These are phyloP conservation scores for Lycocerus yunnanus DNA, from an alignment of 2,888 invertebrate genomes.

Conservation along the genomic window DNA sequence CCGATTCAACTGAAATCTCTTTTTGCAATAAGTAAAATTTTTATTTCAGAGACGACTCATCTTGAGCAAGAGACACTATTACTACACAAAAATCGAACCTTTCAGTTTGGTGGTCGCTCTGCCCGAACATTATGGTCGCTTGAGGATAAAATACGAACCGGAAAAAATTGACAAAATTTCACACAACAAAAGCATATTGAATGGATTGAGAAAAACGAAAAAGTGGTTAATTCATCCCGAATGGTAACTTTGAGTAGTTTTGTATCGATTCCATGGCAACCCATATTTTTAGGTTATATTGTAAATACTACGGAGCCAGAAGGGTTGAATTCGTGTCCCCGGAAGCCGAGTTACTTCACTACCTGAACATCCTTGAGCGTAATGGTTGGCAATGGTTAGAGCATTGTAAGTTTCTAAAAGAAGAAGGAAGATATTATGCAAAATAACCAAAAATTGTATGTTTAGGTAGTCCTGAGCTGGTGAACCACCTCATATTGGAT, in stretches of 20 bases:
- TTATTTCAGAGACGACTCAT: conserved; percentile 78
- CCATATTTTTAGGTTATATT: conserved; percentile 28
- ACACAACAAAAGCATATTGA: conserved; percentile 60
- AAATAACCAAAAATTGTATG: not conserved
- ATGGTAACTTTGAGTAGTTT: conserved; percentile 62
- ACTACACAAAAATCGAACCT: conserved; percentile 79
- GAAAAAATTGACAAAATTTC: conserved; percentile 52
- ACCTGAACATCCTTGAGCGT: conserved; percentile 71
- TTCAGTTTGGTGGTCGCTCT: conserved; percentile 87
- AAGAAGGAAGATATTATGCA: no score
- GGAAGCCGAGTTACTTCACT: conserved; percentile 74
- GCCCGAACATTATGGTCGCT: conserved; percentile 77
- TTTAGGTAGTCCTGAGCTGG: conserved; percentile 25
- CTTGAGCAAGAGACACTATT: conserved; percentile 77
- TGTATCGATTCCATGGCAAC: not conserved
- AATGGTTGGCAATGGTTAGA: conserved; percentile 11
- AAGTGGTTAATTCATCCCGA: conserved; percentile 87
- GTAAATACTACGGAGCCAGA: conserved; percentile 26
- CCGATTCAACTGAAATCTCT: not conserved
- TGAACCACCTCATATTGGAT: conserved; percentile 45
- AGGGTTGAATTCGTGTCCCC: conserved; percentile 61
- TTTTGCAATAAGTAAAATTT: not conserved
- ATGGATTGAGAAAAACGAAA: conserved; percentile 54
- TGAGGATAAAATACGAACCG: conserved; percentile 70
- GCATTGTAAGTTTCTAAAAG: conserved; percentile 10